Evolutionary conservation across 1,140 invertebrate species (phyloP).

Genomic region (Mactra quadrangularis): DNA sequence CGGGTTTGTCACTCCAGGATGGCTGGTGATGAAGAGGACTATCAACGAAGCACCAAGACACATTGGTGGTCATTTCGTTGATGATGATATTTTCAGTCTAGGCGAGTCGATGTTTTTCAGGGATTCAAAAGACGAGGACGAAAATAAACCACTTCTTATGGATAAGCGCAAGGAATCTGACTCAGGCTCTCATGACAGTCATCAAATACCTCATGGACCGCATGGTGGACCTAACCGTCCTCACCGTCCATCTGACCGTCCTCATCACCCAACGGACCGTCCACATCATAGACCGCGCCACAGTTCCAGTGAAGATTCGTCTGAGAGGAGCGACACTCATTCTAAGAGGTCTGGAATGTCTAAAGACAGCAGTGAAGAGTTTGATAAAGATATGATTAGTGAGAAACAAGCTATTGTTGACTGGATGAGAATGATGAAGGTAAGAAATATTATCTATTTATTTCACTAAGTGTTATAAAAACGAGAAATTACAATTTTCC

Average conservation of each 20-base stretch:
- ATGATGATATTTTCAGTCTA: too few relatives aligned
- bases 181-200: too few relatives aligned
- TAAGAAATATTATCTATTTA: too few relatives aligned
- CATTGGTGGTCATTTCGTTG: too few relatives aligned
- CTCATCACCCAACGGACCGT: conserved; percentile 2
- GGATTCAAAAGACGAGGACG: too few relatives aligned
- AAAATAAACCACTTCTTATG: too few relatives aligned
- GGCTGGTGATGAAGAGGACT: conserved; percentile 20
- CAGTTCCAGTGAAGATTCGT: neutral
- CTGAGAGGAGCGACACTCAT: too few relatives aligned
- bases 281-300: neutral
- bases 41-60: neutral
- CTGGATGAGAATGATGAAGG: conserved; percentile 14
- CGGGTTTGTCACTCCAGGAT: conserved; percentile 39
- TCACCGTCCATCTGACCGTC: neutral
- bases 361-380: neutral
- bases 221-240: neutral
- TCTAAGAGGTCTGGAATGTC: neutral
- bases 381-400: neutral
- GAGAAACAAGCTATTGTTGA: neutral
- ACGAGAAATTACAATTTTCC: too few relatives aligned
- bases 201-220: neutral
- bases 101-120: too few relatives aligned
- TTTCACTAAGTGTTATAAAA: too few relatives aligned
- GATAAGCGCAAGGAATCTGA: too few relatives aligned